A percentile compares a stretch with the other conserved stretches of the same genome.
Conservation (phyloP, 2,113 vertebrate genomes). For the Pachycephala philippinensis region DNA sequence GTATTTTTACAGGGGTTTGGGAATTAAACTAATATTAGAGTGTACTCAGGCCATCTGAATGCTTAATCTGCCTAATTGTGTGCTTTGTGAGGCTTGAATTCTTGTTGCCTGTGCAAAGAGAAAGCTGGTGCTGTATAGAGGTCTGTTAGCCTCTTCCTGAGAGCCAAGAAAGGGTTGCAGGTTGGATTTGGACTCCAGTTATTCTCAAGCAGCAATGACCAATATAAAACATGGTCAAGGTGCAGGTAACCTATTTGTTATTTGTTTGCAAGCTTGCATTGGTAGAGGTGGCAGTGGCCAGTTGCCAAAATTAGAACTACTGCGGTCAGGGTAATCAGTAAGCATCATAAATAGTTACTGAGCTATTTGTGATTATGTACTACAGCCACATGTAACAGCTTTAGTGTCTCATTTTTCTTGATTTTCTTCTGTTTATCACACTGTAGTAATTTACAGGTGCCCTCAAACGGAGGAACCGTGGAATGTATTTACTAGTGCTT, state of each 20-base stretch:
- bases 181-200: neutral
- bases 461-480: neutral
- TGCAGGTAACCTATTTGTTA: accelerated
- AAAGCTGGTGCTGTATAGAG: neutral
- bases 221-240: neutral
- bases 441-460: slow-evolving; percentile 16
- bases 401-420: neutral
- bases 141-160: neutral
- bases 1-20: neutral
- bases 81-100: neutral
- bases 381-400: neutral
- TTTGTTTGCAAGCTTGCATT: neutral
- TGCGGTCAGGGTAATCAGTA: neutral
- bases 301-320: neutral
- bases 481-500: neutral
- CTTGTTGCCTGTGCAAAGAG: neutral
- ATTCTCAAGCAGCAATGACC: neutral
- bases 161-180: neutral
- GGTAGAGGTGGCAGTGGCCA: neutral
- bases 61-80: neutral
- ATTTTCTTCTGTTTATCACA: neutral
- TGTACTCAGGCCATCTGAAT: neutral
- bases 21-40: neutral
- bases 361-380: neutral
- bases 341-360: neutral